Conservation (phyloP, 2,113 vertebrate species). For the Pelodiscus sinensis region DNA sequence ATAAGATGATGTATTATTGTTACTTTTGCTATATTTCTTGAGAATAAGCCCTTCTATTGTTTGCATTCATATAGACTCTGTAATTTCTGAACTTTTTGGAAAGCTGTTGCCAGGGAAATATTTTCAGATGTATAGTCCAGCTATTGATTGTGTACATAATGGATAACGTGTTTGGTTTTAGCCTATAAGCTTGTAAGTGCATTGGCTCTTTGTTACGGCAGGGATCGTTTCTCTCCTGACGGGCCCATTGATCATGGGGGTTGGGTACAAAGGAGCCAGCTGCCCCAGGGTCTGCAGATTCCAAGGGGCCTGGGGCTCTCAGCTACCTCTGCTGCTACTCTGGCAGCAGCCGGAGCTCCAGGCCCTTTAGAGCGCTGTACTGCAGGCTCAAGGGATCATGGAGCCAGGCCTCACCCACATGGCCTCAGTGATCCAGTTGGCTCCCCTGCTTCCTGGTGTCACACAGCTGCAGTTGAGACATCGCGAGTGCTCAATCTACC, state of each 20-base stretch:
- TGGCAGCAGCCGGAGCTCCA: too few relatives aligned
- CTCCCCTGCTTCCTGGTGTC: background rate
- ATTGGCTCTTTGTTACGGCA: background rate
- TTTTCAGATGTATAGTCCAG: background rate
- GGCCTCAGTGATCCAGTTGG: too few relatives aligned
- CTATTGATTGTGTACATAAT: accelerated
- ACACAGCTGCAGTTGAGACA: background rate
- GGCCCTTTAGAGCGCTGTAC: too few relatives aligned
- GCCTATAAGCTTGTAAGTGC: accelerated
- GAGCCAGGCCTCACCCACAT: too few relatives aligned
- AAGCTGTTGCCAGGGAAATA: background rate
- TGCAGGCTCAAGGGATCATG: too few relatives aligned
- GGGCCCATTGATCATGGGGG: too few relatives aligned
- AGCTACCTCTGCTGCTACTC: too few relatives aligned
- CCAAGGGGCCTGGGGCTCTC: too few relatives aligned
- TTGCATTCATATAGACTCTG: background rate
- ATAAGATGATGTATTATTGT: background rate
- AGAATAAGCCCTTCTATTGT: background rate
- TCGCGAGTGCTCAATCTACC: background rate
- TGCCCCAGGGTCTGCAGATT: too few relatives aligned
- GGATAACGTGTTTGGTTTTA: background rate
- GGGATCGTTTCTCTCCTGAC: background rate
- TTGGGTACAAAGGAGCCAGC: too few relatives aligned
- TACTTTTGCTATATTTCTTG: background rate
- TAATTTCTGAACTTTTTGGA: background rate